Evolutionary conservation across 2,113 vertebrate genomes (phyloP).

Genomic region (Sarotherodon lohbergeri): DNA sequence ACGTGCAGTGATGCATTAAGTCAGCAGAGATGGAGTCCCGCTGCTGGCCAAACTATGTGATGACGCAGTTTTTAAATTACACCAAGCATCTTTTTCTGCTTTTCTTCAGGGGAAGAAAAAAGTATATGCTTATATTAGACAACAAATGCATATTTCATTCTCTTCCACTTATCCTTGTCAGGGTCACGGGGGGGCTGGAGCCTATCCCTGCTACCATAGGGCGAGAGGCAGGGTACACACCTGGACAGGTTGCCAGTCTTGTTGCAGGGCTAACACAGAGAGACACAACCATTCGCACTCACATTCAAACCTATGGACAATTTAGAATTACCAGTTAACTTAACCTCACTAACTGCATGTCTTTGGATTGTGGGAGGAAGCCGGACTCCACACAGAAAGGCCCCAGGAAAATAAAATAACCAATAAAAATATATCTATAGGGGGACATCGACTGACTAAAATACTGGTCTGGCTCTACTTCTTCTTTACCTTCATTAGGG

Average conservation of each 20-base stretch:
- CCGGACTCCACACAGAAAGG: not conserved
- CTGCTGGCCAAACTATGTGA: not conserved
- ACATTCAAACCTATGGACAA: not conserved
- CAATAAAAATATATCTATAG: not conserved
- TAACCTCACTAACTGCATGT: not conserved
- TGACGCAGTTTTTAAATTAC: not conserved
- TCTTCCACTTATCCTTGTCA: not conserved
- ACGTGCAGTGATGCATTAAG: not conserved
- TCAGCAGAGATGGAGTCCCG: accelerated
- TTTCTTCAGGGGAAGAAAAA: not conserved
- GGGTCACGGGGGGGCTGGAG: not conserved
- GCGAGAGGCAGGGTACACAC: not conserved
- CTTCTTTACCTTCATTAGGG: not conserved
- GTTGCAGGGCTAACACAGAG: not conserved
- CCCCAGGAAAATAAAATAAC: not conserved
- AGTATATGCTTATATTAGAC: not conserved
- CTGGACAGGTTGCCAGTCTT: not conserved
- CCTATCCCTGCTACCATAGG: accelerated
- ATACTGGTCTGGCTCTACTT: not conserved
- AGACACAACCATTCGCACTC: not conserved
- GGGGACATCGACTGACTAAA: not conserved
- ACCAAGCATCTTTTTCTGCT: not conserved
- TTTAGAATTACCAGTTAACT: not conserved
- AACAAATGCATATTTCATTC: not conserved
- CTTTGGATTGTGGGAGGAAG: not conserved